Conservation (phyloP, 30 jellyfish, hydroid and myxozoan species). For the Aurelia aurita complex sp. Pacific region DNA sequence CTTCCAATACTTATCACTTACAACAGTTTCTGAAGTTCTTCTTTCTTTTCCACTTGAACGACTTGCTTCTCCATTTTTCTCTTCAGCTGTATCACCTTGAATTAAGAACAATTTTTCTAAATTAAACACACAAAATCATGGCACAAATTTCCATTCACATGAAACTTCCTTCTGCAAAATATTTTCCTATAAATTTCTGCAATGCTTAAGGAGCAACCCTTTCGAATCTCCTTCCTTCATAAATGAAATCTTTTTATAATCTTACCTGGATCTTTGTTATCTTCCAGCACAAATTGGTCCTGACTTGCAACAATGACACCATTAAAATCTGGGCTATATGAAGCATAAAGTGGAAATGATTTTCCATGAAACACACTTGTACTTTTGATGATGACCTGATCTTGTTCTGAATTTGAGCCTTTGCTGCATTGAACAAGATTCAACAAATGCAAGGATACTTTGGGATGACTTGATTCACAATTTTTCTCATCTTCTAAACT, state of each 20-base stretch:
- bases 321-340: conserved; percentile 63
- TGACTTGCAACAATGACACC: conserved; percentile 60
- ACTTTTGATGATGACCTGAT: conserved; percentile 27
- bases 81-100: not conserved
- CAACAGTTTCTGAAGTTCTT: conserved; percentile 3
- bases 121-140: not conserved
- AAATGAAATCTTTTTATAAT: no score
- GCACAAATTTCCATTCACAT: no score
- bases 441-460: conserved; percentile 39
- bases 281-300: conserved; percentile 29
- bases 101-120: not conserved
- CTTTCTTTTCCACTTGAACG: not conserved
- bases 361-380: conserved; percentile 43
- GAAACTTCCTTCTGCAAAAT: no score
- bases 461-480: conserved; percentile 53
- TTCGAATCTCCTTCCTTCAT: no score
- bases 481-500: conserved; percentile 69
- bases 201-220: no score
- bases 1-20: not conserved
- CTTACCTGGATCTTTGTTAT: conserved; percentile 14
- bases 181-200: no score
- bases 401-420: conserved; percentile 41
- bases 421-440: conserved; percentile 33
- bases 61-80: not conserved
- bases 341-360: conserved; percentile 62